Evolutionary conservation across 1,140 invertebrate genomes (phyloP), one percentile per base, ranked within the genome.

Genomic region (Popillia japonica): DNA sequence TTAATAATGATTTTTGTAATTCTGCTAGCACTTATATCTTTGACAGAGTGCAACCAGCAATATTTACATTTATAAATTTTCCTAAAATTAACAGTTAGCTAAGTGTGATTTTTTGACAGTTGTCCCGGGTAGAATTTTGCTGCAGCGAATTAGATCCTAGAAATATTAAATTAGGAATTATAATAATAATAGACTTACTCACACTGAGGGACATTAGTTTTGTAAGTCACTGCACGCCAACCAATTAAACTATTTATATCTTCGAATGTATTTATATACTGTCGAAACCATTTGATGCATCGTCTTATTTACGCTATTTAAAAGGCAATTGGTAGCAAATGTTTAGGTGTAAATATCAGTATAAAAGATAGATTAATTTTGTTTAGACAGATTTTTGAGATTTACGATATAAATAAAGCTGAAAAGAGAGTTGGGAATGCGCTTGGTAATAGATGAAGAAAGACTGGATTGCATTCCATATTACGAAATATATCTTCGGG

Each of bases 391-490:
- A 55, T 55, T 55, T 55, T 55, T 55, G 14, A 55, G 48, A 55
- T 55, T 55, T 55, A 55, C 48, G 48, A 55, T 55, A 55, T 55
- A 55, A 55, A 55, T 55, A 55, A 55, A 55, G 48, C 48, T n/a
- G 48, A n/a, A 55, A 55, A n/a, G 14, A n/a, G 11, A n/a, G 48
- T n/a, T n/a, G 2, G 48, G 48, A 55, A 55, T 55, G 48, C 48
- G 48, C 17, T 55, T 55, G 14, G 48, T 17, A 55, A 55, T 55
- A 55, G 17, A 55, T 6, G 48, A 55, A n/a, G 48, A 55, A 17
- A 55, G 48, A 55, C 17, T 55, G 48, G 48, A 55, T 55, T 55
- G 48, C 48, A 17, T 55, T 55, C 48, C 48, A 17, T n/a, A 17
- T 55, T 55, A 55, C 48, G 48, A 55, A 55, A 55, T 55, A 34